Base-by-base conservation (phyloP, 1,140 invertebrate species). In the Pachypsylla venusta region DNA sequence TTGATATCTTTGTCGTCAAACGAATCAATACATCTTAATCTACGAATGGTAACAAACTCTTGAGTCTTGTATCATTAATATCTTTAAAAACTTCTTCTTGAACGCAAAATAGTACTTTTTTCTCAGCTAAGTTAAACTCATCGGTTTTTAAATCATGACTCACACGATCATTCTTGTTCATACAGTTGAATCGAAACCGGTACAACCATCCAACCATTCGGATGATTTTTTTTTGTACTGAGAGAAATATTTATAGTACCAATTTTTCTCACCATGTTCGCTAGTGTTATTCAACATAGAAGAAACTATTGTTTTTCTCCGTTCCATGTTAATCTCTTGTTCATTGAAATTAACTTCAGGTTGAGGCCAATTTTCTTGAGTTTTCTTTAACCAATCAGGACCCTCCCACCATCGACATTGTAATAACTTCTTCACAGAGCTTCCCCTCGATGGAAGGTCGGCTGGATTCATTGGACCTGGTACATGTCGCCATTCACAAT, bases 1-100 rank as follows among this genome's bases (percentile, higher is more conserved):
- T 64, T n/a, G 56, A 28, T 55, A 69, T 65, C 62, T 60, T 64
- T 35, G 64, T 64, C 56, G 65, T 68, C 30, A 68, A 58, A 14
- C 65, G 62, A 26, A 65, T 54, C 12, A 68, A 40, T 39, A 61
- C 66, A 42, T 67, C 62, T 24, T 64, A 62, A 25, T 65, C 61
- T 26, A 61, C 19, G 53, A 65, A 64, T 53, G 60, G 30, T 35
- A 35, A 10, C 16, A 35, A 16, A 35, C 30, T 35, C 10, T 16
- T 35, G 30, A 35, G 30, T 16, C 16, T 35, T 35, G 30, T 10
- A 35, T 35, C 30, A 35, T 16, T 35, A 12, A 35, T 35, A 12
- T 16, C 30, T 12, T 35, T 16, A 35, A 35, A 35, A 16, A 16
- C 10, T 12, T 35, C 30, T 35, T 16, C 16, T 16, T 35, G 30